A percentile compares a stretch with the other conserved stretches of the same genome.
phyloP scores from a whole-genome alignment of 2,113 vertebrate species.

The Zapornia atra region DNA sequence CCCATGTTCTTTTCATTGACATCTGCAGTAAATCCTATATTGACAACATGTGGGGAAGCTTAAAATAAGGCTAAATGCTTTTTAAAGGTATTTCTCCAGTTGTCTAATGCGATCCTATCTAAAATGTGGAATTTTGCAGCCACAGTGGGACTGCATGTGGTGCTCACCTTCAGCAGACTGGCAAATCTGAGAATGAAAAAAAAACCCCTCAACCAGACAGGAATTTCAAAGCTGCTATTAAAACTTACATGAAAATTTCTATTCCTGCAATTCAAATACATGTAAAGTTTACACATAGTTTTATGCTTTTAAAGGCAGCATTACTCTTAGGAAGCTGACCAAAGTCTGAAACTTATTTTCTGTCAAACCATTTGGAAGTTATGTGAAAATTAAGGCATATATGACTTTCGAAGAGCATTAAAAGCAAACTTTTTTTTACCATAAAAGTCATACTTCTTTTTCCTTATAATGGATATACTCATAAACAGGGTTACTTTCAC shows the following conservation, averaged over 20 bases:
- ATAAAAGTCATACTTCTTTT: background rate
- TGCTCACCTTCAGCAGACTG: background rate
- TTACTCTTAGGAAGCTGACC: background rate
- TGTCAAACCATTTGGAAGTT: slow-evolving; percentile 9
- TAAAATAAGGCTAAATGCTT: background rate
- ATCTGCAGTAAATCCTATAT: background rate
- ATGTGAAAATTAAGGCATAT: background rate
- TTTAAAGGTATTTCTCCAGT: background rate
- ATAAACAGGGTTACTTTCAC: background rate
- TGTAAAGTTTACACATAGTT: slow-evolving; percentile 8
- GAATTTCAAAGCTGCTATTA: slow-evolving; percentile 31
- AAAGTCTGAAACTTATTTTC: background rate
- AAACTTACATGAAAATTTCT: slow-evolving; percentile 39
- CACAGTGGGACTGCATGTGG: background rate
- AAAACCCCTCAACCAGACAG: background rate
- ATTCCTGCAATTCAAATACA: slow-evolving; percentile 22
- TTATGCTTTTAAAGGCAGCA: background rate
- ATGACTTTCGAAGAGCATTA: background rate
- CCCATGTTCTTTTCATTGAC: background rate
- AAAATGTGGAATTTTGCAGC: background rate
- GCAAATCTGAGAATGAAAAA: slow-evolving; percentile 11
- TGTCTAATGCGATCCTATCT: background rate
- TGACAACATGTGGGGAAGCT: background rate
- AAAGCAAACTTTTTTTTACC: background rate
- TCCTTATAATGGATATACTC: background rate